Conservation (phyloP, 1,140 invertebrate species). For the Tyrophagus putrescentiae region DNA sequence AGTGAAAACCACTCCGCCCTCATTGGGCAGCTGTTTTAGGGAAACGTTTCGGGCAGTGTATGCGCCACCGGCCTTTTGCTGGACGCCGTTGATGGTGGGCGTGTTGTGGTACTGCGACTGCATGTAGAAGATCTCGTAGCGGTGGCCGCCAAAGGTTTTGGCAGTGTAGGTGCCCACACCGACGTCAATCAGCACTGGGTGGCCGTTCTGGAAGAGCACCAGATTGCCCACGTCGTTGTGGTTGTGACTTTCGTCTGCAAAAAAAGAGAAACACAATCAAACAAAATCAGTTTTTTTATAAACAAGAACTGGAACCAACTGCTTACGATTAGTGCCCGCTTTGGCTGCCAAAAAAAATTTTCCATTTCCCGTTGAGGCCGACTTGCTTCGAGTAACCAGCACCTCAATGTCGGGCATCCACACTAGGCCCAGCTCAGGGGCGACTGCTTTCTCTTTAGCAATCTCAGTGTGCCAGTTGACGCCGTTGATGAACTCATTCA, state of each 20-base stretch:
- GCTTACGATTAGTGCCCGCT: conserved; percentile 11
- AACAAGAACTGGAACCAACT: neutral
- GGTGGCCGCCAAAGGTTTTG: neutral
- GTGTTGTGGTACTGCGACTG: neutral
- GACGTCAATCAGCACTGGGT: conserved; percentile 1
- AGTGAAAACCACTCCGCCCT: neutral
- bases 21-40: neutral
- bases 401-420: neutral
- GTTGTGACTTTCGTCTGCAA: conserved; percentile 12
- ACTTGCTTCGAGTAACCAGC: neutral
- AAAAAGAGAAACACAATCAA: neutral
- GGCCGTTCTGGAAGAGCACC: neutral
- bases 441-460: neutral
- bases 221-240: conserved; percentile 15
- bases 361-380: neutral
- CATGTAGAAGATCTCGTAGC: neutral
- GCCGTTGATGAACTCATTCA: conserved; percentile 3
- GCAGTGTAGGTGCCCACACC: neutral
- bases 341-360: conserved; percentile 2
- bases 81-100: conserved; percentile 7
- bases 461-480: neutral
- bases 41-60: neutral
- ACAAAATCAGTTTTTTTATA: neutral
- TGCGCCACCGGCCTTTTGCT: neutral
- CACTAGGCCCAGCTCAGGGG: neutral